phyloP scores from a whole-genome alignment of 2,888 invertebrate genomes.

The Cerastis rubricosa region DNA sequence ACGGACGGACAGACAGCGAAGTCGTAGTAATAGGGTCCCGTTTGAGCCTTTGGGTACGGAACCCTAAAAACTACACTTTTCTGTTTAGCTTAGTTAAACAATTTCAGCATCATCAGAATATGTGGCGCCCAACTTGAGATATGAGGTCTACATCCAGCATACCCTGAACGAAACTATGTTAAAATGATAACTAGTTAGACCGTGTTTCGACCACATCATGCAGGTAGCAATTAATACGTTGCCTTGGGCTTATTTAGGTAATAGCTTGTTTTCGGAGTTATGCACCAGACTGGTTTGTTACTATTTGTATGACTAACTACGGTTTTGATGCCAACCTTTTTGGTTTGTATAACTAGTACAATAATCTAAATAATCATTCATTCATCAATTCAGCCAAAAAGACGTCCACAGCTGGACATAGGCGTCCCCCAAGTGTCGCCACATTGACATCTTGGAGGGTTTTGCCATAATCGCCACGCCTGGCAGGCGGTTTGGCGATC shows the following conservation, averaged over 20 bases:
- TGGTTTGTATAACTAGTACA: neutral
- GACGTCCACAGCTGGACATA: too few species aligned
- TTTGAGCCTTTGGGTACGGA: too few species aligned
- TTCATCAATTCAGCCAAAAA: too few species aligned
- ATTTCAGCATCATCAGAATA: neutral
- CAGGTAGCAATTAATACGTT: slow-evolving; percentile 37
- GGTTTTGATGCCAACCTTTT: neutral
- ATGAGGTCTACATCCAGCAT: neutral
- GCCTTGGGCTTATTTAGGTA: slow-evolving; percentile 41
- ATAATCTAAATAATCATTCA: too few species aligned
- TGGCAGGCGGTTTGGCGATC: too few species aligned
- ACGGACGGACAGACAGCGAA: too few species aligned
- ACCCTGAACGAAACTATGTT: slow-evolving; percentile 4
- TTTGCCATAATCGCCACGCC: too few species aligned
- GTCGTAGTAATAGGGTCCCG: too few species aligned
- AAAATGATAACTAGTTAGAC: slow-evolving; percentile 30
- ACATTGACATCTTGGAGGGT: too few species aligned
- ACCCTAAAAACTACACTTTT: too few species aligned
- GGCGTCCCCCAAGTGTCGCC: too few species aligned
- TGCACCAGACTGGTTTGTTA: neutral
- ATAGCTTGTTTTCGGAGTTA: slow-evolving; percentile 25
- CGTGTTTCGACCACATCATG: slow-evolving; percentile 26
- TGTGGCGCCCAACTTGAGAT: neutral
- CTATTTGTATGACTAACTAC: neutral
- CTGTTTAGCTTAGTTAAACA: neutral